Evolutionary conservation across 2,113 vertebrate genomes (phyloP).

Genomic region (Columba janthina): DNA sequence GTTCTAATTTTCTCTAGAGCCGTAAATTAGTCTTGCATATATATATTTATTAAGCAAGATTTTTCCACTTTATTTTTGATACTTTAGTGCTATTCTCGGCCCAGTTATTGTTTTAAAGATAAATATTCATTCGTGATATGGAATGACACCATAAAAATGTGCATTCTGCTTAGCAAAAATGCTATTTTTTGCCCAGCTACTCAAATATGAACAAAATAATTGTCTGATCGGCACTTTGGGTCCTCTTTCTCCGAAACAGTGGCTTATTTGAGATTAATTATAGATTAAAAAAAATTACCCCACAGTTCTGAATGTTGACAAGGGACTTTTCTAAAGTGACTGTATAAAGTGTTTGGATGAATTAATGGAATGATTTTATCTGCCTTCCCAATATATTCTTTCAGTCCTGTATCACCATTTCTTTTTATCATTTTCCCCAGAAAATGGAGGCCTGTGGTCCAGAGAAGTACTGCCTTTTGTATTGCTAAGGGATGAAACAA

Average conservation of each 20-base stretch:
- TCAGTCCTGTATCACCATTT: background rate
- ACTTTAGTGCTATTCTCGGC: background rate
- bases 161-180: background rate
- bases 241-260: background rate
- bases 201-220: background rate
- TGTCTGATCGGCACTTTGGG: background rate
- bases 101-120: slow-evolving; percentile 23
- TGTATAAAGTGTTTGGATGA: background rate
- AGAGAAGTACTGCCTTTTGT: background rate
- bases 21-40: background rate
- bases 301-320: background rate
- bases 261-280: slow-evolving; percentile 19
- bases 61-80: background rate
- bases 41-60: background rate
- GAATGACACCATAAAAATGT: background rate
- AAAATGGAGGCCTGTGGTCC: background rate
- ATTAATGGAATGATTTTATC: slow-evolving; percentile 32
- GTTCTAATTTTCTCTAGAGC: background rate
- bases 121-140: background rate
- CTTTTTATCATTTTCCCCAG: background rate
- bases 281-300: background rate
- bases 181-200: background rate
- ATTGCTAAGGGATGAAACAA: background rate
- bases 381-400: background rate
- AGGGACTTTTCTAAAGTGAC: background rate